Evolutionary conservation across 2,113 vertebrate species (phyloP).

Genomic region (Nesogale talazaci): DNA sequence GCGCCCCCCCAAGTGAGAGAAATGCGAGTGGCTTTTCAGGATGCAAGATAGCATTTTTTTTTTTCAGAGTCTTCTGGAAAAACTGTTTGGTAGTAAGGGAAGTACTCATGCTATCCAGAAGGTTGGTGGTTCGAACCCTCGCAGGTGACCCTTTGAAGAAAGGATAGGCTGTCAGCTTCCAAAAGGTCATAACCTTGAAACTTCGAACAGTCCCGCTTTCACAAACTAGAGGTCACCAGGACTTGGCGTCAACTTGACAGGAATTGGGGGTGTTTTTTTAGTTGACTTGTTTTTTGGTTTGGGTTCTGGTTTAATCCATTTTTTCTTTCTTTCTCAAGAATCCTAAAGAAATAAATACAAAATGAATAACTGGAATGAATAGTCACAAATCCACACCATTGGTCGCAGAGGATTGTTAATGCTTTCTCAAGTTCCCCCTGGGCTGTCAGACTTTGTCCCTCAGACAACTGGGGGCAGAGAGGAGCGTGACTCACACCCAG

Average conservation of each 20-base stretch:
- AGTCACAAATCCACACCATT: background rate
- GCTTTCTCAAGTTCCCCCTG: background rate
- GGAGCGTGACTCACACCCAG: background rate
- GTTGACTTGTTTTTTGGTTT: background rate
- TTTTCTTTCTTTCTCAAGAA: background rate
- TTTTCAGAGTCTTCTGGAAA: background rate
- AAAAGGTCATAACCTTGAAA: background rate
- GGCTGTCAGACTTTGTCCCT: background rate
- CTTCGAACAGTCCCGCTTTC: background rate
- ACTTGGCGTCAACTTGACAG: background rate
- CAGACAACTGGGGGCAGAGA: background rate
- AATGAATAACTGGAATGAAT: background rate
- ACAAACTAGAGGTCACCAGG: background rate
- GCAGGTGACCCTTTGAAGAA: background rate
- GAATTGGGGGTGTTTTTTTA: background rate
- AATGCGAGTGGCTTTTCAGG: background rate
- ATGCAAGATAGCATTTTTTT: background rate
- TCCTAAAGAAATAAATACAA: conserved; percentile 11
- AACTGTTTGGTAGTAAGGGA: background rate
- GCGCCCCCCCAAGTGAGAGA: background rate
- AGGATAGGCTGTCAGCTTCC: background rate
- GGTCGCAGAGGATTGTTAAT: background rate
- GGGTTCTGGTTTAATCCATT: too few relatives aligned
- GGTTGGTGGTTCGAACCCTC: background rate
- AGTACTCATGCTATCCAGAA: background rate